These are phyloP conservation scores for Aurelia sp. DNA, from an alignment of 30 jellyfish, hydroid and myxozoan species.

Conservation along the genomic window DNA sequence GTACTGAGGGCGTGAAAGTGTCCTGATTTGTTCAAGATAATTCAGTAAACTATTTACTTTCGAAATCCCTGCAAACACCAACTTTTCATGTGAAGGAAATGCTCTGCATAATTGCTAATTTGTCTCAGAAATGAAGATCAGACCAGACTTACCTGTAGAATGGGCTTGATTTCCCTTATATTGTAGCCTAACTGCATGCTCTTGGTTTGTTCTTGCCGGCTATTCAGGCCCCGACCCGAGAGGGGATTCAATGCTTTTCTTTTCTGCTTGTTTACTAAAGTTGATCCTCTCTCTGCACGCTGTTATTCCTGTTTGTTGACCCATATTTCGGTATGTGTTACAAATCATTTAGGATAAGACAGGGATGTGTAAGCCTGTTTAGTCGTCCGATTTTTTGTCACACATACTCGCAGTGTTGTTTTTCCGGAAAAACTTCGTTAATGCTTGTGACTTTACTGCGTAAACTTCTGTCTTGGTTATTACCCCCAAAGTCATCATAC, in stretches of 20 bases:
- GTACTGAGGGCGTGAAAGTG: slow-evolving; percentile 66
- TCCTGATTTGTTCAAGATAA: slow-evolving; percentile 35
- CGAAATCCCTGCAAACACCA: slow-evolving; percentile 57
- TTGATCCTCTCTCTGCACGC: no score
- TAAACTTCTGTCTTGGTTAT: slow-evolving; percentile 7
- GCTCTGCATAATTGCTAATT: slow-evolving; percentile 50
- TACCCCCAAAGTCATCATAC: neutral
- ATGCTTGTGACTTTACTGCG: slow-evolving; percentile 35
- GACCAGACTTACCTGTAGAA: slow-evolving; percentile 30
- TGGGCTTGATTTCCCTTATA: slow-evolving; percentile 48
- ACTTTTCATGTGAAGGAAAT: slow-evolving; percentile 52
- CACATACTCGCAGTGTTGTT: slow-evolving; percentile 39
- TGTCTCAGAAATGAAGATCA: slow-evolving; percentile 43
- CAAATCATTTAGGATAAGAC: slow-evolving; percentile 35
- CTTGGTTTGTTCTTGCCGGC: slow-evolving; percentile 53
- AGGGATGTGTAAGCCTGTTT: slow-evolving; percentile 34
- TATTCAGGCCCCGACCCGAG: slow-evolving; percentile 28
- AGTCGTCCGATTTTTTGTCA: slow-evolving; percentile 29
- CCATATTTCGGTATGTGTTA: slow-evolving; percentile 8
- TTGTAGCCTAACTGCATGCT: slow-evolving; percentile 42
- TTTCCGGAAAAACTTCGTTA: slow-evolving; percentile 55
- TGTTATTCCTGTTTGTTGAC: slow-evolving; percentile 30
- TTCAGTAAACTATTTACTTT: slow-evolving; percentile 67
- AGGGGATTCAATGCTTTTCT: no score
- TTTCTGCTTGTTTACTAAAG: no score